A percentile compares a stretch with the other conserved stretches of the same genome.
phyloP scores from a whole-genome alignment of 2,797 vertebrate species.

The Ceyx erithaca region DNA sequence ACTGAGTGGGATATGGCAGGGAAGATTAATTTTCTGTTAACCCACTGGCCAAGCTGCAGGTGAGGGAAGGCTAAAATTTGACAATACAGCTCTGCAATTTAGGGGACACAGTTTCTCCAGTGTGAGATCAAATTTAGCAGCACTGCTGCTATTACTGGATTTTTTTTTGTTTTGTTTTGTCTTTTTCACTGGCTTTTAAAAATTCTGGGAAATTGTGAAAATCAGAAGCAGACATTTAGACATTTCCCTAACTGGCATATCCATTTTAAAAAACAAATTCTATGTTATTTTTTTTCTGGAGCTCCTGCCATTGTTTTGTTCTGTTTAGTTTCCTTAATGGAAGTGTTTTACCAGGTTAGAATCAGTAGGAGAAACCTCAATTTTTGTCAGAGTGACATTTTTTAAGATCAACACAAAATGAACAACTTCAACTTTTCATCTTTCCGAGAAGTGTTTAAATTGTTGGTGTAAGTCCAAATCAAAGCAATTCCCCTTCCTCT shows the following conservation, averaged over 20 bases:
- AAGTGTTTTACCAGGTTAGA: neutral
- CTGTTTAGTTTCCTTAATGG: neutral
- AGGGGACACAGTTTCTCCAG: neutral
- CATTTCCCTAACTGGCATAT: neutral
- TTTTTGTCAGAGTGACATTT: neutral
- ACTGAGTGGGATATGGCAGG: neutral
- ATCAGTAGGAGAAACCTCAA: neutral
- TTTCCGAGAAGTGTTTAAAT: neutral
- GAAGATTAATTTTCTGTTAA: constrained; percentile 8
- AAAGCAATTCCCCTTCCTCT: neutral
- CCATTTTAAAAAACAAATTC: neutral
- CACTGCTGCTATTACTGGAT: neutral
- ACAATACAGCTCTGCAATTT: neutral
- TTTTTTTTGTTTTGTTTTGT: neutral
- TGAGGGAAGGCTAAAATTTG: constrained; percentile 30
- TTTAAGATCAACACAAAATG: neutral
- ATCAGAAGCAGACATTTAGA: neutral
- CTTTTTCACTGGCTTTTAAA: neutral
- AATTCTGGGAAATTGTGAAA: neutral
- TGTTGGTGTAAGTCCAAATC: neutral
- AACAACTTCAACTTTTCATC: neutral
- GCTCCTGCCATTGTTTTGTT: neutral
- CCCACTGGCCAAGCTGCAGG: neutral
- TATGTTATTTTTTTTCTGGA: neutral
- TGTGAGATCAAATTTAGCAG: neutral